A percentile compares a stretch with the other conserved stretches of the same genome.
phyloP scores from a whole-genome alignment of 2,113 vertebrate genomes.

The Cololabis saira region DNA sequence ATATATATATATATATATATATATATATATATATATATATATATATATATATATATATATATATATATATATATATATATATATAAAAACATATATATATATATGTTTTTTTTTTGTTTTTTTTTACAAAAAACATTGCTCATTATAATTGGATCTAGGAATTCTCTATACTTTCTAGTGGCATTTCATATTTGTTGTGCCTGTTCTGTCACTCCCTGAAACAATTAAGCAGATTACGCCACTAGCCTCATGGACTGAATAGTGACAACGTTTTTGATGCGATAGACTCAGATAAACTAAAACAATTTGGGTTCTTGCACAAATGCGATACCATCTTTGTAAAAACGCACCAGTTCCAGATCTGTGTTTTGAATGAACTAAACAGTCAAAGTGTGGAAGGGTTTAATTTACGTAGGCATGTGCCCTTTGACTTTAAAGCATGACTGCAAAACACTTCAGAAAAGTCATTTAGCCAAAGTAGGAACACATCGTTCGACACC shows the following conservation, averaged over 20 bases:
- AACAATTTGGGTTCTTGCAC: neutral
- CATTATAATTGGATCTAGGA: no score
- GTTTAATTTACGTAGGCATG: constrained; percentile 20
- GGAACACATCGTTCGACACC: constrained; percentile 65
- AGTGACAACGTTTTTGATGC: neutral
- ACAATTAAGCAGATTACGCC: no score
- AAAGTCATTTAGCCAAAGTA: constrained; percentile 49
- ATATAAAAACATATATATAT: no score
- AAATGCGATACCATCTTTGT: neutral
- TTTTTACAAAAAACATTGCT: no score
- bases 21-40: no score
- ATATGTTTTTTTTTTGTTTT: no score
- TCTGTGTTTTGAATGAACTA: constrained; percentile 42
- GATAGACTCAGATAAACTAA: neutral
- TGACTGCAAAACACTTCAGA: constrained; percentile 42
- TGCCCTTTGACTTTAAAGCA: constrained; percentile 48
- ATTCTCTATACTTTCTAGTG: no score
- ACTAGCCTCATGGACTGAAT: neutral
- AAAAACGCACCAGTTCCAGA: neutral
- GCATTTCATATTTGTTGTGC: no score
- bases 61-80: no score
- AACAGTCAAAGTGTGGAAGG: constrained; percentile 18
- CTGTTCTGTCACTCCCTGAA: no score
- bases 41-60: no score
- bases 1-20: no score